These are phyloP conservation scores for Diachasma alloeum DNA, from an alignment of 1,140 invertebrate species.

Conservation along the genomic window DNA sequence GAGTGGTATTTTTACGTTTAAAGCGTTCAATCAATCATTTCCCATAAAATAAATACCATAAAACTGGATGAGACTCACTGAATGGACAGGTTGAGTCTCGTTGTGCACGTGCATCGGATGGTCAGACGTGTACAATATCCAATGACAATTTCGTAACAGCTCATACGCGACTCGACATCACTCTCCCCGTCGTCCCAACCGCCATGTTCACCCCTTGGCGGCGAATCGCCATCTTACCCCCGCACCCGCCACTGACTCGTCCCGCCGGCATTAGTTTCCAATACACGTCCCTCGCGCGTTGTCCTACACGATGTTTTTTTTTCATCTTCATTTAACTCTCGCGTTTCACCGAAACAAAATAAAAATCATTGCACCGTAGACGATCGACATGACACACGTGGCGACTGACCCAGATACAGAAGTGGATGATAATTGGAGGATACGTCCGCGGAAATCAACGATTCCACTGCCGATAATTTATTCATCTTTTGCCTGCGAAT, in stretches of 20 bases:
- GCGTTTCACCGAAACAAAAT: not conserved
- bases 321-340: not conserved
- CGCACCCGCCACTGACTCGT: not conserved
- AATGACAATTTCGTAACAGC: conserved; percentile 17
- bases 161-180: not conserved
- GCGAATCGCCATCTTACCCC: not conserved
- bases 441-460: conserved; percentile 32
- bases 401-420: conserved; percentile 47
- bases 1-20: too few relatives aligned
- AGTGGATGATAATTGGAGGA: conserved; percentile 48
- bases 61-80: conserved; percentile 20
- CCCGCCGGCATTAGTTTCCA: not conserved
- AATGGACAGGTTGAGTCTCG: conserved; percentile 2
- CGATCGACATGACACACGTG: conserved; percentile 24
- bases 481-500: not conserved
- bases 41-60: not conserved
- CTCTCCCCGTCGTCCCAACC: not conserved
- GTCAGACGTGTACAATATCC: not conserved
- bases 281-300: conserved; percentile 1
- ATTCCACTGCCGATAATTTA: not conserved
- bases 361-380: not conserved
- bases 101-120: conserved; percentile 6
- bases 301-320: not conserved
- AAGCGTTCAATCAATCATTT: not conserved
- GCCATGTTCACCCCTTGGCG: not conserved